Conservation (phyloP, 2,888 invertebrate genomes). For the Allygus modestus region DNA sequence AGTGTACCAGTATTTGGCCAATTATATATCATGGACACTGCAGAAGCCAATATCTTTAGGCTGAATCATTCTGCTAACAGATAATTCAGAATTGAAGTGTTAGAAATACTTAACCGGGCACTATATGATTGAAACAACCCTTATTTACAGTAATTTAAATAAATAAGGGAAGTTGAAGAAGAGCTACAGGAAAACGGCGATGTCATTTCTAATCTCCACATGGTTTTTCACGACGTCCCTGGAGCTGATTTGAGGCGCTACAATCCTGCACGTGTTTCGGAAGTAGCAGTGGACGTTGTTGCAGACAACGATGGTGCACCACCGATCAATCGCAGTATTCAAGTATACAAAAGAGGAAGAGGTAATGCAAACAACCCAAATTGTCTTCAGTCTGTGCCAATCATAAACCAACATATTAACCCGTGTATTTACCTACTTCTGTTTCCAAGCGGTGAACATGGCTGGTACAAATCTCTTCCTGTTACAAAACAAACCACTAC, state of each 20-base stretch:
- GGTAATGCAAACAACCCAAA: no score
- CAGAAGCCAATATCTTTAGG: neutral
- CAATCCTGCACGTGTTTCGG: neutral
- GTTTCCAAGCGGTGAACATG: neutral
- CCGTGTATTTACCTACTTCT: neutral
- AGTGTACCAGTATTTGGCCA: no score
- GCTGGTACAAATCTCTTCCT: neutral
- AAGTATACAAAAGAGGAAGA: no score
- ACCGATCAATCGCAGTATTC: neutral
- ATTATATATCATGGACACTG: neutral
- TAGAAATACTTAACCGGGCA: neutral
- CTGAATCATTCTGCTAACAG: neutral
- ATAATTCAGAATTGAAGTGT: neutral
- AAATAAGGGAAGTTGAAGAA: neutral
- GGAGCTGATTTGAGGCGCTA: neutral
- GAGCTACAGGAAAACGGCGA: neutral
- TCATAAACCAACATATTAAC: neutral
- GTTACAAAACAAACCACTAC: no score
- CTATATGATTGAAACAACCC: neutral
- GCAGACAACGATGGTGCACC: neutral
- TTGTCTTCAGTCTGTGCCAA: neutral
- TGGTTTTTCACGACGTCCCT: neutral
- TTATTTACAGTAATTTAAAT: neutral
- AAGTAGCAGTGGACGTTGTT: neutral
- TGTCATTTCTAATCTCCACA: neutral